A percentile compares a stretch with the other conserved stretches of the same genome.
These are phyloP conservation scores for Aramus guarauna DNA, from an alignment of 2,113 vertebrate species.

Conservation along the genomic window DNA sequence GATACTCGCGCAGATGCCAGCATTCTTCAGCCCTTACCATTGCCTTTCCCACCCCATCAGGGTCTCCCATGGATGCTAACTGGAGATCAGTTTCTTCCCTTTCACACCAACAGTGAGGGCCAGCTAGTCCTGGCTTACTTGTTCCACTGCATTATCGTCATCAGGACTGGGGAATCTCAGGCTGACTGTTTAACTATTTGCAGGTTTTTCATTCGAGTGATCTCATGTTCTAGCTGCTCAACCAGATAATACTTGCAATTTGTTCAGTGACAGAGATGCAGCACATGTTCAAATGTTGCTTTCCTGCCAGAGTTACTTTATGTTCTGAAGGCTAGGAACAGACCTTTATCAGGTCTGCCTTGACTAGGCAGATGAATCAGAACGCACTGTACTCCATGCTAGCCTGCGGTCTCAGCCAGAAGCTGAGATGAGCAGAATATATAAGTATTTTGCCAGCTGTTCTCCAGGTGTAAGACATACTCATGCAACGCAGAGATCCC, in stretches of 20 bases:
- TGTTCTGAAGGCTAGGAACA: background rate
- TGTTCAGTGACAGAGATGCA: background rate
- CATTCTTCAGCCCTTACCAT: background rate
- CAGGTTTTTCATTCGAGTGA: background rate
- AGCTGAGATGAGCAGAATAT: background rate
- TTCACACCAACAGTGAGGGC: background rate
- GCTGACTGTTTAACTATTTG: background rate
- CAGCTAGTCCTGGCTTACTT: background rate
- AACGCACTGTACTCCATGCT: background rate
- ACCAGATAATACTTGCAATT: background rate
- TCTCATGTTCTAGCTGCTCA: background rate
- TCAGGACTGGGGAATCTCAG: background rate
- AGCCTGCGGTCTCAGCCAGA: background rate
- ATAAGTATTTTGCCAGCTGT: background rate
- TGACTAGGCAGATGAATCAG: background rate
- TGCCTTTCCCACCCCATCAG: background rate
- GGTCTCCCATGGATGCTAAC: background rate
- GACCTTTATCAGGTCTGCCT: background rate
- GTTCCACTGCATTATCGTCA: background rate
- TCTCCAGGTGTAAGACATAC: background rate
- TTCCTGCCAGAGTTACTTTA: background rate
- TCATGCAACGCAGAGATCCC: background rate
- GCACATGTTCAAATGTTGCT: background rate
- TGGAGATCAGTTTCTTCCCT: background rate
- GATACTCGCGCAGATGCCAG: background rate